Evolutionary conservation across 2,888 invertebrate genomes (phyloP), one percentile per base, ranked within the genome.

Genomic region (Drosophila lacicola): DNA sequence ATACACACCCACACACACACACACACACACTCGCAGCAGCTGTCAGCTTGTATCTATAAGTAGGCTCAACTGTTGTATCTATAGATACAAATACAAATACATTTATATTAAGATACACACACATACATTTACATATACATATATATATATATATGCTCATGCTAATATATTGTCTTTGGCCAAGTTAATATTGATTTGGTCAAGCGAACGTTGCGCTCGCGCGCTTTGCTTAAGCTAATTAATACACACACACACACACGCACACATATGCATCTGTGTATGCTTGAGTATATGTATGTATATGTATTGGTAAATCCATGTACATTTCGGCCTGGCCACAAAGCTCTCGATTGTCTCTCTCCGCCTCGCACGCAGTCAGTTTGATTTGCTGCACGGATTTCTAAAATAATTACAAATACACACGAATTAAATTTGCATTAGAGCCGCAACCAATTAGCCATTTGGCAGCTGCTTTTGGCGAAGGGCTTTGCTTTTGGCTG

Each of bases 371-470:
- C 44, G 47, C 61, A 68, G 55, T 63, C 80, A 77, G 71, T 79
- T 89, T 87, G 82, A 85, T 89, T 89, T 77, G 82, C 88, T 63
- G 76, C 54, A 72, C 78, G 84, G 74, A 86, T 83, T 80, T 86
- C 74, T 77, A 81, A 89, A 89, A 85, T 85, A 85, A 89, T 85
- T 85, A 87, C 84, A 79, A 85, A 74, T 75, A 89, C 79, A 89
- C 74, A 81, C 69, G 88, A 84, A 85, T 89, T 85, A 87, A 89
- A 82, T 84, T 85, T 85, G 88, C 85, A 85, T 85, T 89, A 85
- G 88, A 74, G 75, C 73, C 85, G 78, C 85, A 82, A 66, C 88
- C 86, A 85, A 83, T 83, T 88, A 83, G 82, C 76, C 73, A 61
- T 67, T 47, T 29, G 56, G 60, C 11, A 72, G 73, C 71, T 41